Evolutionary conservation across 2,888 invertebrate genomes (phyloP).

Genomic region (Ophioninae sp.): DNA sequence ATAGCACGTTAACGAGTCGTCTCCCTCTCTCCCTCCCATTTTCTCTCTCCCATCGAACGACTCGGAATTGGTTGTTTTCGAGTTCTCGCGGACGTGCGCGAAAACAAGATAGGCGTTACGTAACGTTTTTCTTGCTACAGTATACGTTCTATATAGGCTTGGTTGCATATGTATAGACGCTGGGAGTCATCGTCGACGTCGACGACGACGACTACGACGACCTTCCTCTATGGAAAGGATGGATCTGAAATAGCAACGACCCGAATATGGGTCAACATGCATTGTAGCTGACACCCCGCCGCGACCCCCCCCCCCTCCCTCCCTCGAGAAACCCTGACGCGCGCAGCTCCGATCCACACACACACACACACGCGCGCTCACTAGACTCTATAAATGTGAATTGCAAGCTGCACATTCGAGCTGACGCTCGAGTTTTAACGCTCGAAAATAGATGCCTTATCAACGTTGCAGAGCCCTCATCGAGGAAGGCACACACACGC

Average conservation of each 20-base stretch:
- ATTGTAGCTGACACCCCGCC: conserved; percentile 79
- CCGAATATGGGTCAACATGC: conserved; percentile 81
- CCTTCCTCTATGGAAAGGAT: conserved; percentile 81
- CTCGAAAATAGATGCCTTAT: conserved; percentile 78
- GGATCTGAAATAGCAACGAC: conserved; percentile 81
- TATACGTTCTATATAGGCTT: background rate
- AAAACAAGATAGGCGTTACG: conserved; percentile 71
- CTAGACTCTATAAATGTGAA: conserved; percentile 11
- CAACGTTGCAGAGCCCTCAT: conserved; percentile 63
- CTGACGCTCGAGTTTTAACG: conserved; percentile 71
- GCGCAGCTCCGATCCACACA: conserved; percentile 57
- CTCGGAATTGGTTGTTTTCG: conserved; percentile 65
- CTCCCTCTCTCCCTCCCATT: too few species aligned
- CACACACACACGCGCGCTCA: background rate
- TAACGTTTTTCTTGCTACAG: conserved; percentile 68
- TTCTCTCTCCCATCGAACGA: background rate
- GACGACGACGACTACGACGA: conserved; percentile 72
- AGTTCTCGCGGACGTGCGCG: conserved; percentile 61
- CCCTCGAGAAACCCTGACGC: conserved; percentile 65
- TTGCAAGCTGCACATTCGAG: conserved; percentile 47
- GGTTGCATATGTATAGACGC: conserved; percentile 4
- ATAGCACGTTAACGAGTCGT: too few species aligned
- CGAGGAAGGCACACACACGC: conserved; percentile 3
- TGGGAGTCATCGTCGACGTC: conserved; percentile 37
- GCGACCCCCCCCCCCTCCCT: conserved; percentile 65